Base-by-base conservation (phyloP, 2,888 invertebrate genomes). In the Plutella xylostella region DNA sequence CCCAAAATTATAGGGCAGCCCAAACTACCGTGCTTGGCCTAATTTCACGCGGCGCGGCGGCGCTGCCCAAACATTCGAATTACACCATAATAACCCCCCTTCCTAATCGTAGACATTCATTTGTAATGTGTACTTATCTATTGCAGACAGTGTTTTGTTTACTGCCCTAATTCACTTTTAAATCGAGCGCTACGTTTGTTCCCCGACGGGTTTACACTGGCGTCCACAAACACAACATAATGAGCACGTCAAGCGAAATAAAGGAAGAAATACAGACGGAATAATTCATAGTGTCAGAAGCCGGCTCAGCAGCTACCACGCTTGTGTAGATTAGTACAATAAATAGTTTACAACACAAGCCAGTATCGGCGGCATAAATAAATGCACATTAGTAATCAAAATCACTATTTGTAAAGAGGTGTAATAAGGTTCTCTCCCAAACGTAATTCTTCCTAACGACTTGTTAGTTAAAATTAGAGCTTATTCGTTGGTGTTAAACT, bases 51-150 rank as follows among this genome's bases (percentile, higher is more conserved):
- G 45, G 57, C 46, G 45, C 53, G 34, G 54, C 46, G 46, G 55
- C 55, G 52, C 64, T 72, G 67, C 72, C 77, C 77, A 77, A 78
- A 78, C 73, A 79, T 73, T 72, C 73, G 67, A 75, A 77, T 79
- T 78, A 75, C 65, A 58, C 62, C 62, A 61, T 78, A 79, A 79
- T 79, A 30, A 66, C 71, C 68, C 57, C 55, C 58, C 56, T 61
- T 53, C 48, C 49, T 44, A 42, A 25, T 38, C n/a, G 35, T 19
- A 41, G 15, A 31, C 22, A 37, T 37, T 22, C 20, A 30, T 20
- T 44, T 11, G 25, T 45, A 38, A 34, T 45, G 20, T 39, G 28
- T 30, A 31, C 39, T 39, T 39, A 25, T 25, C 22, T 25, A 28
- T 25, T 25, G 25, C 39, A n/a, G 20, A n/a, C 37, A 20, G 18